Evolutionary conservation across 2,113 vertebrate species (phyloP), one percentile per base, ranked within the genome.

Genomic region (Apteryx owenii): DNA sequence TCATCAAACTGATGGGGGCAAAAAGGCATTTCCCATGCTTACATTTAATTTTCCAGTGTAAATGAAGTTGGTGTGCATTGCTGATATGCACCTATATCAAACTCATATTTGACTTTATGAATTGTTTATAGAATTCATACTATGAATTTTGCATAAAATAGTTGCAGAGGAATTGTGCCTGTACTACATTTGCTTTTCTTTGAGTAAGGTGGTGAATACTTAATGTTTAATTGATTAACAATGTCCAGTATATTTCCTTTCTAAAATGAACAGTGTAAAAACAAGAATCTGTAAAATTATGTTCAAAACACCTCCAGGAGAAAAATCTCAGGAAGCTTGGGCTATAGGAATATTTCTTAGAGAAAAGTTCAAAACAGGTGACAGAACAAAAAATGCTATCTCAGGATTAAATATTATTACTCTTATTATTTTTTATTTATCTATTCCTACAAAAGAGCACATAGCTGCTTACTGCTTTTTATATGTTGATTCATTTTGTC

Each of bases 61-160:
- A 95, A 96, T 88, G 90, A 95, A 89, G 71, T 78, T 84, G 84
- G 79, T 87, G 83, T 88, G 88, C 85, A 89, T 92, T 91, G 85
- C 76, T 95, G 96, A 71, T 73, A 68, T 4, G 61, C 82, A 76
- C 85, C 58, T 90, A 86, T 93, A 85, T 92, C 93, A 95, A 90
- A 84, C 79, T 97, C 95, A 36, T 97, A 81, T 97, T 97, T 97
- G 95, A 97, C 98, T 97, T 98, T 95, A 98, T 98, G 96, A 98
- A 98, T 98, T 98, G 97, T 98, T 98, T 97, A 98, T 98, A 85
- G 95, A 97, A 97, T 95, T 98, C 96, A 81, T 75, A 96, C 93
- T 84, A 97, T 87, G 70, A 98, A 98, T 98, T 97, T 97, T 98
- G 96, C 92, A 97, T 98, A 97, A 98, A 98, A 98, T 92, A 96